phyloP scores from a whole-genome alignment of 2,797 vertebrate genomes.

The Lepus oiostolus region DNA sequence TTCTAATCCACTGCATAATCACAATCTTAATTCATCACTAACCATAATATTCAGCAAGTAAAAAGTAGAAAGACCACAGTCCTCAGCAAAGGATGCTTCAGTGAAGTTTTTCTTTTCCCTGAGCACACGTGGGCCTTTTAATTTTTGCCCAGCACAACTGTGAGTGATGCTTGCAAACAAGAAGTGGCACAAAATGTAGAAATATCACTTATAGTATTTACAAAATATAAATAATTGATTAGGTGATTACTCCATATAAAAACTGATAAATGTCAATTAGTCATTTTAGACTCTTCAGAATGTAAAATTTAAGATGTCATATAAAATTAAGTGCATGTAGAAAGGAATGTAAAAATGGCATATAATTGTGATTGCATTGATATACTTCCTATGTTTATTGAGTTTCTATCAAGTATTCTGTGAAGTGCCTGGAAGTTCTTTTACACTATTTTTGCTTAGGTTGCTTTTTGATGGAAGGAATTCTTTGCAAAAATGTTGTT shows the following conservation, averaged over 20 bases:
- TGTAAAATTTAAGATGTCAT: background rate
- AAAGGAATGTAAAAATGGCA: background rate
- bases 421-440: background rate
- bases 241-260: background rate
- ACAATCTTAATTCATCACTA: too few relatives aligned
- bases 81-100: background rate
- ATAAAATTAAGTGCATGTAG: background rate
- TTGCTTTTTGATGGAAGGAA: background rate
- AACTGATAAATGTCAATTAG: background rate
- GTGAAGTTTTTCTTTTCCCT: background rate
- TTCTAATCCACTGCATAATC: too few relatives aligned
- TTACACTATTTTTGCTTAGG: background rate
- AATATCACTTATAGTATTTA: background rate
- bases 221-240: background rate
- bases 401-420: slow-evolving; percentile 27
- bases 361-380: background rate
- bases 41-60: too few relatives aligned
- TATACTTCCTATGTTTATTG: background rate
- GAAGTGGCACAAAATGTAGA: background rate
- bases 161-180: background rate
- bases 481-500: background rate
- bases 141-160: background rate
- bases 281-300: background rate
- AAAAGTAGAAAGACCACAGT: too few relatives aligned
- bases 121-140: background rate